Evolutionary conservation across 2,888 invertebrate species (phyloP).

Genomic region (Agonopterix arenella): DNA sequence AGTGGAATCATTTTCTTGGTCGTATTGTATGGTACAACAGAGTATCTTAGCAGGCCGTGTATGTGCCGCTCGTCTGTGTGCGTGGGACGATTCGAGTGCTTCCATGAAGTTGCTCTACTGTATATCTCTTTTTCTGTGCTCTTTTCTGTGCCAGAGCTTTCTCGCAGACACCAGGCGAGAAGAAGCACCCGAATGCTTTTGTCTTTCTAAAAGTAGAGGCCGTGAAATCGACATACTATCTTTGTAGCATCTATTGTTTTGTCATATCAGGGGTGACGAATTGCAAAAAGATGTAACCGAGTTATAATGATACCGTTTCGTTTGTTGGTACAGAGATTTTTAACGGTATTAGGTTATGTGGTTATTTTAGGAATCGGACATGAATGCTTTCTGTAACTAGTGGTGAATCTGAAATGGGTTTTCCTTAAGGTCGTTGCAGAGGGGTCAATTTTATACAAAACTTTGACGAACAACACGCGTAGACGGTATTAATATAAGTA

Average conservation of each 20-base stretch:
- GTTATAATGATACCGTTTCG: constrained; percentile 46
- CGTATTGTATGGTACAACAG: too few relatives aligned
- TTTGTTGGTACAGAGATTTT: constrained; percentile 9
- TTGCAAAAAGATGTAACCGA: constrained; percentile 46
- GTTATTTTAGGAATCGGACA: too few relatives aligned
- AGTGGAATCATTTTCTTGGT: too few relatives aligned
- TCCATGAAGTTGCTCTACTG: constrained; percentile 66
- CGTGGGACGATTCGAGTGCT: constrained; percentile 24
- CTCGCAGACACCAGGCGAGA: constrained; percentile 47
- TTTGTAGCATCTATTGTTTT: constrained; percentile 2
- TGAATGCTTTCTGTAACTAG: too few relatives aligned
- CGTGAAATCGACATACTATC: constrained; percentile 27
- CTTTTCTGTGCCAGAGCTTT: constrained; percentile 45
- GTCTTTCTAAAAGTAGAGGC: constrained; percentile 32
- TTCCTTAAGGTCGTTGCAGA: too few relatives aligned
- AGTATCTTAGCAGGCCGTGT: too few relatives aligned
- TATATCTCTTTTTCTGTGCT: constrained; percentile 24
- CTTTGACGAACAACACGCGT: too few relatives aligned
- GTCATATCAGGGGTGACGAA: constrained; percentile 38
- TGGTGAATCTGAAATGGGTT: too few relatives aligned
- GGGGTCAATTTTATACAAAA: too few relatives aligned
- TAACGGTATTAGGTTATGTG: neutral
- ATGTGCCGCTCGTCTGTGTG: neutral
- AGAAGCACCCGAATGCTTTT: constrained; percentile 56
- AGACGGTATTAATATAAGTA: too few relatives aligned